Percentiles rank a stretch among this genome's conserved stretches.
phyloP scores from a whole-genome alignment of 2,113 vertebrate genomes.

The Poeciliopsis prolifica region DNA sequence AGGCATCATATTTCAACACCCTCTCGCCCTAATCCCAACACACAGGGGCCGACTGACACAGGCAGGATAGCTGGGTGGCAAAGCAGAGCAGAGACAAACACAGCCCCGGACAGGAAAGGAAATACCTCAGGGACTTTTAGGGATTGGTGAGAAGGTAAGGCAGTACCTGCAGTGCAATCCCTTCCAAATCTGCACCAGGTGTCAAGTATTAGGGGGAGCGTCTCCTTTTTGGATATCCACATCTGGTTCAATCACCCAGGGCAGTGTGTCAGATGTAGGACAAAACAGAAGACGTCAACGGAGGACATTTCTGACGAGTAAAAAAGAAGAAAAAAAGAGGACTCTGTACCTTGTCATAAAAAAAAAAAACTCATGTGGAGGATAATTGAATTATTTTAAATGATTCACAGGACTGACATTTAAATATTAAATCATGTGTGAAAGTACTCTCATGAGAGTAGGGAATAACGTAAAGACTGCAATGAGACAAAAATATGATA shows the following conservation, averaged over 20 bases:
- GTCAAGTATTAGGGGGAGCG: conserved; percentile 75
- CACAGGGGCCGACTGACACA: conserved; percentile 25
- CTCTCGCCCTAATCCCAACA: conserved; percentile 49
- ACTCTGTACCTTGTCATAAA: conserved; percentile 33
- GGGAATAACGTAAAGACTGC: conserved; percentile 31
- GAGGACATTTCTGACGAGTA: conserved; percentile 13
- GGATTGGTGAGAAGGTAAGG: conserved; percentile 70
- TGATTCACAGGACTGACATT: conserved; percentile 63
- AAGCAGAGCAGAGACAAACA: conserved; percentile 67
- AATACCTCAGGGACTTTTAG: conserved; percentile 76
- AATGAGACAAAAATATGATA: conserved; percentile 44
- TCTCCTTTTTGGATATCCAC: conserved; percentile 70
- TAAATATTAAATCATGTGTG: conserved; percentile 66
- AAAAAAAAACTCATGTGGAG: conserved; percentile 9
- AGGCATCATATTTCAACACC: conserved; percentile 40
- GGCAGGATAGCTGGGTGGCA: conserved; percentile 64
- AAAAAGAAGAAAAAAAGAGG: conserved; percentile 12
- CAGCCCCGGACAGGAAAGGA: conserved; percentile 58
- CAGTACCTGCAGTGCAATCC: conserved; percentile 74
- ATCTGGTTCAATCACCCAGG: conserved; percentile 71
- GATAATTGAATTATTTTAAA: conserved; percentile 41
- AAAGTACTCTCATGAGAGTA: conserved; percentile 58
- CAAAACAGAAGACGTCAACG: conserved; percentile 41
- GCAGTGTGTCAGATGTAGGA: conserved; percentile 71
- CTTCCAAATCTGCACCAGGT: conserved; percentile 77